Percentiles rank a stretch among this genome's conserved stretches.
These are phyloP conservation scores for Steinernema scapterisci DNA, from an alignment of 2,888 invertebrate genomes.

Conservation along the genomic window DNA sequence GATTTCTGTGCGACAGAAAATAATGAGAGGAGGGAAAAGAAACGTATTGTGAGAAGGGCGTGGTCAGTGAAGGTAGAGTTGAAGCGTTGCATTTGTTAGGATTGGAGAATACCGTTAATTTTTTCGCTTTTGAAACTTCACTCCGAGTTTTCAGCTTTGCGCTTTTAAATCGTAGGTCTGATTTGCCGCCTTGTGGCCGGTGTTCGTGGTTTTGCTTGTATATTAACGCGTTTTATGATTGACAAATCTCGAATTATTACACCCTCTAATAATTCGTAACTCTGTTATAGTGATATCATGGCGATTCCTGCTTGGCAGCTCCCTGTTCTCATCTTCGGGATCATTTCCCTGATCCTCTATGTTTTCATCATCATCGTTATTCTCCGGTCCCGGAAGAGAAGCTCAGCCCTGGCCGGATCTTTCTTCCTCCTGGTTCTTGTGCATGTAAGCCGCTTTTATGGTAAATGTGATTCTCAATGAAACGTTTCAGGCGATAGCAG, in stretches of 20 bases:
- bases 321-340: background rate
- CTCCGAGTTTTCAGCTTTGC: too few species aligned
- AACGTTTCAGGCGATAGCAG: slow-evolving; percentile 34
- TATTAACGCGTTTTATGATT: too few species aligned
- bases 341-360: slow-evolving; percentile 1
- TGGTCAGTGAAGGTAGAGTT: background rate
- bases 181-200: too few species aligned
- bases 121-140: too few species aligned
- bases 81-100: background rate
- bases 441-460: slow-evolving; percentile 25
- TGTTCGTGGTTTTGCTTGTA: too few species aligned
- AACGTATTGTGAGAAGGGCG: background rate
- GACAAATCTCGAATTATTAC: too few species aligned
- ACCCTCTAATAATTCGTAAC: too few species aligned
- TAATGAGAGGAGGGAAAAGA: too few species aligned
- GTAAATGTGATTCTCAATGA: background rate
- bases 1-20: background rate
- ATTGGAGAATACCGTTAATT: too few species aligned
- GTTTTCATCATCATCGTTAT: slow-evolving; percentile 3
- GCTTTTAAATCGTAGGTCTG: too few species aligned
- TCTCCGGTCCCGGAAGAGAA: background rate
- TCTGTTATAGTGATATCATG: background rate
- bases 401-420: slow-evolving; percentile 27
- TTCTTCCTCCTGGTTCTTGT: slow-evolving; percentile 34
- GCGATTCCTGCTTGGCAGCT: slow-evolving; percentile 1